Percentiles rank a stretch among this genome's conserved stretches.
These are phyloP conservation scores for Drosophila fulvimacula DNA, from an alignment of 2,888 invertebrate species.

Conservation along the genomic window DNA sequence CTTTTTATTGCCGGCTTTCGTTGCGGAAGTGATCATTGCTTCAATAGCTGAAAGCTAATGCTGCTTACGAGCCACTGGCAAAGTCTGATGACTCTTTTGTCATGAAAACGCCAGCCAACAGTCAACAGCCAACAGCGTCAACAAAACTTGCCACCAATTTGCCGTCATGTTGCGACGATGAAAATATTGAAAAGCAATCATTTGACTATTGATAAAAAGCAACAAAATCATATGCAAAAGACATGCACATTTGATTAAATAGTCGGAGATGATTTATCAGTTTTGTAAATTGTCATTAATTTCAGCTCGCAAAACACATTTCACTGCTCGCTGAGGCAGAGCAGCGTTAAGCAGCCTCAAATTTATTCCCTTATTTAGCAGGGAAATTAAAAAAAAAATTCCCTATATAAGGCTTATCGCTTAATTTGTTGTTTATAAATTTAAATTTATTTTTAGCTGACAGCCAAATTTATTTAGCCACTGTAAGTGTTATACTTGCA, in stretches of 20 bases:
- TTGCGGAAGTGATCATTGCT: conserved; percentile 50
- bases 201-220: conserved; percentile 63
- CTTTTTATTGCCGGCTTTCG: conserved; percentile 28
- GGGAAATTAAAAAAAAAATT: conserved; percentile 5
- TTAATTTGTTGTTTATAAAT: background rate
- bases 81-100: conserved; percentile 26
- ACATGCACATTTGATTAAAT: conserved; percentile 40
- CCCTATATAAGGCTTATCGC: background rate
- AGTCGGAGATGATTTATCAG: conserved; percentile 36
- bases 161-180: conserved; percentile 54
- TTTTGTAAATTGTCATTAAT: conserved; percentile 18
- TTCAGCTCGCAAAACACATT: conserved; percentile 15
- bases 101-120: conserved; percentile 47
- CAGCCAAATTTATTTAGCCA: background rate
- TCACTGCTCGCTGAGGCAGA: background rate
- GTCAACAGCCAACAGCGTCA: conserved; percentile 50
- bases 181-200: conserved; percentile 68
- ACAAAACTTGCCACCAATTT: conserved; percentile 39
- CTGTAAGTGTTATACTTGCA: background rate
- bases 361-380: background rate
- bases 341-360: background rate
- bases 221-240: conserved; percentile 6
- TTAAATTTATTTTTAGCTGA: background rate
- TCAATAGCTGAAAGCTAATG: conserved; percentile 40
- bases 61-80: conserved; percentile 23